Conservation (phyloP, 2,888 invertebrate genomes). For the Synanthedon andrenaeformis region DNA sequence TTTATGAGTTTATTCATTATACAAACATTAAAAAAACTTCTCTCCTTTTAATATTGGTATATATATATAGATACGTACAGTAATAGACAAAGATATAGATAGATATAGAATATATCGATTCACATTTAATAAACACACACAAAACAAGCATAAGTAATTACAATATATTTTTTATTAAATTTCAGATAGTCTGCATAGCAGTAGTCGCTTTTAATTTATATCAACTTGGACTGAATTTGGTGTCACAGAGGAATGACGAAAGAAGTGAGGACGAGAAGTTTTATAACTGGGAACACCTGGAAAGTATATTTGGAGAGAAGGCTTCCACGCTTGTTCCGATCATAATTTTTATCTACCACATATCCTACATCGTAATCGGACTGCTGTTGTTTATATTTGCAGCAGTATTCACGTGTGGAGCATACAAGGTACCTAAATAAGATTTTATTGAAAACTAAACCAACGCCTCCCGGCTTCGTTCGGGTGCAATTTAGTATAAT, state of each 20-base stretch:
- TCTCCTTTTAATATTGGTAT: too few relatives aligned
- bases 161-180: constrained; percentile 5
- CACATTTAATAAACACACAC: too few relatives aligned
- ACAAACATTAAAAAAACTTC: too few relatives aligned
- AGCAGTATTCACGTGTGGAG: constrained; percentile 45
- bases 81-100: too few relatives aligned
- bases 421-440: constrained; percentile 35
- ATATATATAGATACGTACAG: too few relatives aligned
- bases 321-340: constrained; percentile 32
- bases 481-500: too few relatives aligned
- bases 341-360: constrained; percentile 41
- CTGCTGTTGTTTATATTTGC: constrained; percentile 42
- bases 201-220: constrained; percentile 46
- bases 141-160: not conserved
- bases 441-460: too few relatives aligned
- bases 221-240: constrained; percentile 37
- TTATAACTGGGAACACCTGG: constrained; percentile 45
- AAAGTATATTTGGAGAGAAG: constrained; percentile 41
- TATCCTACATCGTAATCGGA: constrained; percentile 39
- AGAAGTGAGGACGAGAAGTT: constrained; percentile 32
- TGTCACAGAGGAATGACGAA: constrained; percentile 30
- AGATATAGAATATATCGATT: too few relatives aligned
- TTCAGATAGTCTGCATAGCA: constrained; percentile 49
- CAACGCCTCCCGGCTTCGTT: too few relatives aligned
- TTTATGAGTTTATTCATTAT: too few relatives aligned